A percentile compares a stretch with the other conserved stretches of the same genome.
Conservation (phyloP, 2,797 vertebrate species). For the Hephaestus fuliginosus region DNA sequence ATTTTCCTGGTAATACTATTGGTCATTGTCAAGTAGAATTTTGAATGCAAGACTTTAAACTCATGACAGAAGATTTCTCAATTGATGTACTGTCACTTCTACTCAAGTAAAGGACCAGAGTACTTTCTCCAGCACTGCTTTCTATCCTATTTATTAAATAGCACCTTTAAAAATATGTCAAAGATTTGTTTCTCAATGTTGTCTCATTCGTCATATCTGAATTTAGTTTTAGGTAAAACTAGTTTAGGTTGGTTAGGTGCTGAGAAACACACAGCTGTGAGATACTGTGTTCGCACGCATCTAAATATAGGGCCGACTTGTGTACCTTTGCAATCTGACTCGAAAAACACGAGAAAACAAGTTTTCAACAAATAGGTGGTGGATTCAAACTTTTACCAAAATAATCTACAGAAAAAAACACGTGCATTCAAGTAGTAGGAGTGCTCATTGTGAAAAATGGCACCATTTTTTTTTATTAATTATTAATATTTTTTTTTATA, state of each 20-base stretch:
- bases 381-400: background rate
- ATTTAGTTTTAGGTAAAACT: background rate
- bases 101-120: background rate
- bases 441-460: background rate
- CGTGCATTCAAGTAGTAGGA: background rate
- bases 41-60: background rate
- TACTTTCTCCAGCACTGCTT: background rate
- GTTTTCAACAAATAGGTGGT: background rate
- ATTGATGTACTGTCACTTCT: background rate
- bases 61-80: background rate
- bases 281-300: conserved; percentile 10
- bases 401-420: background rate
- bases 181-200: background rate
- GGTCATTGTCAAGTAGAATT: background rate
- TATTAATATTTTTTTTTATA: background rate
- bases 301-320: conserved; percentile 34
- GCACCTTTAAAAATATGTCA: background rate
- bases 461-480: background rate
- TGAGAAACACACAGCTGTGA: conserved; percentile 62
- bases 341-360: background rate
- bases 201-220: background rate
- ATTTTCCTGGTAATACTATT: background rate
- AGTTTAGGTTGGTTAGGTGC: background rate
- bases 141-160: background rate
- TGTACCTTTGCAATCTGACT: conserved; percentile 17